Base-by-base conservation (phyloP, 2,797 vertebrate species). In the Cheirogaleus major region DNA sequence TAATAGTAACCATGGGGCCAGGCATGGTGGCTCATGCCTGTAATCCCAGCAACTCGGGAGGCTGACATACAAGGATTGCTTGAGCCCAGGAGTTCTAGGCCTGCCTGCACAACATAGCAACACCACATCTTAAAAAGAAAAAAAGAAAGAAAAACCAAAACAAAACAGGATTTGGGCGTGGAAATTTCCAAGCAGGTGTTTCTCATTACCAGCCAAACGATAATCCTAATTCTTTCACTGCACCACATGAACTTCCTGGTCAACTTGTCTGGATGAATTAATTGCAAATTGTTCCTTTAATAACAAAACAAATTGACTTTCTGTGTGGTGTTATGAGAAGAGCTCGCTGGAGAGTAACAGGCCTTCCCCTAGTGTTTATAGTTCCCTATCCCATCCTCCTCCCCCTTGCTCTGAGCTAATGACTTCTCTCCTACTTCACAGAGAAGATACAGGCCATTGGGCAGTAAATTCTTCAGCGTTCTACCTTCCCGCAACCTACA, bases 231-330 rank as follows among this genome's bases (percentile, higher is more conserved):
- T 89, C 43, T 93, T 89, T 45, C 78, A 80, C 7, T 12, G 12
- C 2, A 48, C 59, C 35, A 59, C 23, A n/a, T 41, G 35, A 76
- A 84, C 22, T 97, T 91, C 67, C 78, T 89, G 43, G 78, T 75
- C 32, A 89, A 48, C 17, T 65, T 91, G 45, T 95, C 67, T 93
- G 43, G 65, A 89, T 85, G 57, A 84, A 92, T 85, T 82, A 84
- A 92, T 83, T 89, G 80, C 35, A 96, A 89, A 82, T 72, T 4
- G 1, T 43, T 67, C 69, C 57, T 91, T 85, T 45, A 96, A 67
- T 72, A 93, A 86, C 73, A 93, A 73, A 83, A 79, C 20, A 76
- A 92, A 59, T 13, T 59, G 67, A 52, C 48, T 78, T 92, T 57
- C 79, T 52, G 76, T 67, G 18, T 57, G 13, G 13, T 89, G 9